Evolutionary conservation across 2,113 vertebrate genomes (phyloP).

Genomic region (Pipa parva): DNA sequence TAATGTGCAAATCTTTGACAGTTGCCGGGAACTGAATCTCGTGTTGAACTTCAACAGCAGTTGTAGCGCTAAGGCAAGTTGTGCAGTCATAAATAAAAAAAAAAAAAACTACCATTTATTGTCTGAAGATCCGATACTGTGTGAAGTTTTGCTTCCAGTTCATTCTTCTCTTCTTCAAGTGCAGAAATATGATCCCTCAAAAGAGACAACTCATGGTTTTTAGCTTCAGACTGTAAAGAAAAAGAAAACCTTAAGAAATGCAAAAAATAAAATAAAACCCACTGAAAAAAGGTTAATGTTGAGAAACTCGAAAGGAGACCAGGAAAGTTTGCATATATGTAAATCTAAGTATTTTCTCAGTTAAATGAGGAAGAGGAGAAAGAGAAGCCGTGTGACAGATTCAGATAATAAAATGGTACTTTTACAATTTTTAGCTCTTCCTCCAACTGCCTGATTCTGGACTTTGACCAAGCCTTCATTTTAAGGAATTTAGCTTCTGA

Average conservation of each 20-base stretch:
- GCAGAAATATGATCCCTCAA: constrained; percentile 63
- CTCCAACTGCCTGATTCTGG: constrained; percentile 77
- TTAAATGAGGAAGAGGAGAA: background rate
- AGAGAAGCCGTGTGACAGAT: background rate
- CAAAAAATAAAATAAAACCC: background rate
- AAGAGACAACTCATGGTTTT: constrained; percentile 55
- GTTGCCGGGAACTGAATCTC: too few species aligned
- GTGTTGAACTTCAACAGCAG: too few species aligned
- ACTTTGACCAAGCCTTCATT: constrained; percentile 87
- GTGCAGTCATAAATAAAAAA: background rate
- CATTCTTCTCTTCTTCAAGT: constrained; percentile 72
- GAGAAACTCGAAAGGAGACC: background rate
- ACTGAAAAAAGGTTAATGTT: background rate
- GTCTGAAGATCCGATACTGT: constrained; percentile 65
- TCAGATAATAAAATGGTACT: constrained; percentile 14
- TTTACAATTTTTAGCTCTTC: constrained; percentile 76
- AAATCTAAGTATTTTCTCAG: background rate
- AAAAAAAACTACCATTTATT: constrained; percentile 68
- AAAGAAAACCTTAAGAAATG: background rate
- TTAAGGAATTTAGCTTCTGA: constrained; percentile 86
- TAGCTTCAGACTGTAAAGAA: constrained; percentile 60
- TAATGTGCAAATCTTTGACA: background rate
- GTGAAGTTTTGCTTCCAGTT: constrained; percentile 69
- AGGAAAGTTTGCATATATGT: background rate
- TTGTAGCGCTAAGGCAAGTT: too few species aligned